These are phyloP conservation scores for Dreissena polymorpha DNA, from an alignment of 1,140 invertebrate species.

Conservation along the genomic window DNA sequence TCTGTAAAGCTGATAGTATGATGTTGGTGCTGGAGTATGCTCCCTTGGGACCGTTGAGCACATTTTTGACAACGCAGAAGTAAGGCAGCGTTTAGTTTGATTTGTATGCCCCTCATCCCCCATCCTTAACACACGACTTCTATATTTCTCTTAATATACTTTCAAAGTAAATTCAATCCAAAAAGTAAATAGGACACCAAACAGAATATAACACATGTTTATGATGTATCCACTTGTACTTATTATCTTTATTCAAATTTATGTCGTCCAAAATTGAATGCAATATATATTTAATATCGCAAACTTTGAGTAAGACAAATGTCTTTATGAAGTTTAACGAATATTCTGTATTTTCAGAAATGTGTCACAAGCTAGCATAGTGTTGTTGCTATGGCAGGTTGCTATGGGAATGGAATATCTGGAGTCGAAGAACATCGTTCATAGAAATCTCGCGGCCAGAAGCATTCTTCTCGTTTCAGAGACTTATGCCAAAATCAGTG, in stretches of 20 bases:
- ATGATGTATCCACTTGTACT: no score
- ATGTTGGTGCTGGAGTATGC: constrained; percentile 82
- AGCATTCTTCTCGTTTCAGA: constrained; percentile 93
- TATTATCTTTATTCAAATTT: no score
- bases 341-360: constrained; percentile 37
- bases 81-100: constrained; percentile 50
- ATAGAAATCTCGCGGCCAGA: constrained; percentile 94
- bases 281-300: no score
- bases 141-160: no score
- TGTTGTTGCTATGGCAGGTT: constrained; percentile 74
- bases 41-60: constrained; percentile 80
- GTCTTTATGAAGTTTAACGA: no score
- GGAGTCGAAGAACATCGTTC: constrained; percentile 87
- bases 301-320: no score
- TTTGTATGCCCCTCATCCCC: no score
- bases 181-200: no score
- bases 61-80: constrained; percentile 77
- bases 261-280: no score
- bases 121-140: no score
- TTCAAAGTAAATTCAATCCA: no score
- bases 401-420: constrained; percentile 92
- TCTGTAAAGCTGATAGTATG: constrained; percentile 79
- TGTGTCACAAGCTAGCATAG: constrained; percentile 55
- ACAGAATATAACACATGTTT: no score
- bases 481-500: constrained; percentile 91